Evolutionary conservation across 2,888 invertebrate species (phyloP).

Genomic region (Thymelicus lineola): DNA sequence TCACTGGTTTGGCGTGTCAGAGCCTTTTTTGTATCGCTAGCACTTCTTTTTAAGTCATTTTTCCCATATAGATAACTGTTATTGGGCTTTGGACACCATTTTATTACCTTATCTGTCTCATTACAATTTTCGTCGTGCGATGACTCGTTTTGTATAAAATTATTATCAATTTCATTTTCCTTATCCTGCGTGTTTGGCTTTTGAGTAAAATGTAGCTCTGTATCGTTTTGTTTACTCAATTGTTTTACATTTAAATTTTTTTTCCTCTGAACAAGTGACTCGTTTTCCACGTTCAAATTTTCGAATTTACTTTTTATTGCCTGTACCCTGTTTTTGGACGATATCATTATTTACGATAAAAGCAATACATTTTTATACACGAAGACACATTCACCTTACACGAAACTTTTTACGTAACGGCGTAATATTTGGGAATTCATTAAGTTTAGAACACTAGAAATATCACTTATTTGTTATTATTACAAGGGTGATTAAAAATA

Average conservation of each 20-base stretch:
- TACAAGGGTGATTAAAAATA: conserved; percentile 10
- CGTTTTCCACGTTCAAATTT: conserved; percentile 68
- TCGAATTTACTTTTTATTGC: conserved; percentile 88
- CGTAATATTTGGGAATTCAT: conserved; percentile 29
- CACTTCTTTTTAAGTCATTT: conserved; percentile 62
- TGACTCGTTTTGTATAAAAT: conserved; percentile 32
- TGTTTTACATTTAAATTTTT: conserved; percentile 42
- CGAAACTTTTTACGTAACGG: conserved; percentile 25
- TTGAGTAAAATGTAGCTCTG: conserved; percentile 5
- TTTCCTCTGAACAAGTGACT: conserved; percentile 47
- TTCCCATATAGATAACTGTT: conserved; percentile 71
- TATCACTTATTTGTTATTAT: conserved; percentile 31
- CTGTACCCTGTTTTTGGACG: conserved; percentile 85
- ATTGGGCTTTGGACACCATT: conserved; percentile 60
- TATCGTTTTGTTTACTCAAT: conserved; percentile 45
- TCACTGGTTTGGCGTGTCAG: conserved; percentile 78
- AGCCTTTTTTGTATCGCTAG: conserved; percentile 63
- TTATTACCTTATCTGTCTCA: conserved; percentile 30
- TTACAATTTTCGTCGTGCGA: conserved; percentile 39
- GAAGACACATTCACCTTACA: conserved; percentile 31
- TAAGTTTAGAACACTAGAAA: conserved; percentile 22
- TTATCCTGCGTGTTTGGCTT: conserved; percentile 38
- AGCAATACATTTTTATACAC: conserved; percentile 62
- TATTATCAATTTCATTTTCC: conserved; percentile 26
- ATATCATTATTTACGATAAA: conserved; percentile 74